A percentile compares a stretch with the other conserved stretches of the same genome.
Evolutionary conservation across 37 sponge, comb jelly and placozoan species (phyloP).

Genomic region (Theonella swinhoei): DNA sequence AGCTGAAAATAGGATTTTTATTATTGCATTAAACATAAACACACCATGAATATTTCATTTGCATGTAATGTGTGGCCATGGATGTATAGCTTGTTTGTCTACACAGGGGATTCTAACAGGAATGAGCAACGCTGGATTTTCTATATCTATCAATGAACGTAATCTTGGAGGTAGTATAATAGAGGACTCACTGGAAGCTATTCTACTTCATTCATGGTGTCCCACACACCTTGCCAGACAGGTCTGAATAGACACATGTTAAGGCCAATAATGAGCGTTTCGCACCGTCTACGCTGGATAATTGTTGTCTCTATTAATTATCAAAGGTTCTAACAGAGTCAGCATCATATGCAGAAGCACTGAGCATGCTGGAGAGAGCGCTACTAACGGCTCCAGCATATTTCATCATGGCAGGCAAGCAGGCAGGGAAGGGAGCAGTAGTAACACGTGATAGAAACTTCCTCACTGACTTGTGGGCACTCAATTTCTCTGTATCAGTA

Average conservation of each 20-base stretch:
- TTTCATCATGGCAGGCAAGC: constrained; percentile 61
- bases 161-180: constrained; percentile 49
- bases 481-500: neutral
- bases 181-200: constrained; percentile 47
- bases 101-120: constrained; percentile 65
- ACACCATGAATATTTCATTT: too few species aligned
- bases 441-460: constrained; percentile 58
- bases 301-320: neutral
- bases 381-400: constrained; percentile 67
- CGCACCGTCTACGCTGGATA: neutral
- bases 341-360: constrained; percentile 35
- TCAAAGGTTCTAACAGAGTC: constrained; percentile 26
- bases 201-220: constrained; percentile 19
- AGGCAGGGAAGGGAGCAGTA: constrained; percentile 52
- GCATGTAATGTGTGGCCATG: too few species aligned
- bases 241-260: constrained; percentile 13
- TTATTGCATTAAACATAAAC: too few species aligned
- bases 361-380: constrained; percentile 25
- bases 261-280: neutral
- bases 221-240: constrained; percentile 62
- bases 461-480: constrained; percentile 17
- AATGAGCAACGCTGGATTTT: constrained; percentile 50
- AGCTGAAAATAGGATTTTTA: neutral
- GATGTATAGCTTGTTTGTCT: neutral
- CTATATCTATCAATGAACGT: constrained; percentile 66